phyloP scores from a whole-genome alignment of 2,113 vertebrate genomes.

The Abramis brama region DNA sequence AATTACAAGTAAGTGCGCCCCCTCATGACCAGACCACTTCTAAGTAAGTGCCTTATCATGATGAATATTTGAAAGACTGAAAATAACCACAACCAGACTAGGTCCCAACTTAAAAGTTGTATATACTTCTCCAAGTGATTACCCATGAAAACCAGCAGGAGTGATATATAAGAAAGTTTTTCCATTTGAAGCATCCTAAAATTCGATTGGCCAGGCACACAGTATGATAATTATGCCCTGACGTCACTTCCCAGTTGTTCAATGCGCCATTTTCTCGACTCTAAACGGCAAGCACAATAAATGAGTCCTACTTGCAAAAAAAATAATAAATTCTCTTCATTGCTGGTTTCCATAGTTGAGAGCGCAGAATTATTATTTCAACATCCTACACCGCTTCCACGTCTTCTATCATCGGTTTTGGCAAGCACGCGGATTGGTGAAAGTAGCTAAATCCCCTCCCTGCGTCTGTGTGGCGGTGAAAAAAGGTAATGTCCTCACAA shows the following conservation, averaged over 20 bases:
- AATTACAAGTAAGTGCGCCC: slow-evolving; percentile 23
- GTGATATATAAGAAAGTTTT: slow-evolving; percentile 49
- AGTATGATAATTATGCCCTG: slow-evolving; percentile 69
- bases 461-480: slow-evolving; percentile 27
- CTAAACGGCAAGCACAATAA: slow-evolving; percentile 54
- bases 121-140: not conserved
- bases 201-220: slow-evolving; percentile 71
- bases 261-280: slow-evolving; percentile 76
- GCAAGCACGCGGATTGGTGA: slow-evolving; percentile 50
- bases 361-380: not conserved
- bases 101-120: not conserved
- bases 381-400: not conserved
- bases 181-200: slow-evolving; percentile 44
- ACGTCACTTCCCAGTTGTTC: slow-evolving; percentile 78
- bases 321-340: slow-evolving; percentile 4
- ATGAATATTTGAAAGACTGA: not conserved
- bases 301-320: slow-evolving; percentile 58
- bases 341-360: slow-evolving; percentile 1
- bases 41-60: not conserved
- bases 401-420: slow-evolving; percentile 7
- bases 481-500: slow-evolving; percentile 48
- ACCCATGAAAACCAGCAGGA: not conserved
- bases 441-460: slow-evolving; percentile 39
- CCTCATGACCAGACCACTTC: slow-evolving; percentile 42
- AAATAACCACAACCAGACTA: not conserved